phyloP scores from a whole-genome alignment of 2,888 invertebrate genomes.

The Cosmia trapezina region DNA sequence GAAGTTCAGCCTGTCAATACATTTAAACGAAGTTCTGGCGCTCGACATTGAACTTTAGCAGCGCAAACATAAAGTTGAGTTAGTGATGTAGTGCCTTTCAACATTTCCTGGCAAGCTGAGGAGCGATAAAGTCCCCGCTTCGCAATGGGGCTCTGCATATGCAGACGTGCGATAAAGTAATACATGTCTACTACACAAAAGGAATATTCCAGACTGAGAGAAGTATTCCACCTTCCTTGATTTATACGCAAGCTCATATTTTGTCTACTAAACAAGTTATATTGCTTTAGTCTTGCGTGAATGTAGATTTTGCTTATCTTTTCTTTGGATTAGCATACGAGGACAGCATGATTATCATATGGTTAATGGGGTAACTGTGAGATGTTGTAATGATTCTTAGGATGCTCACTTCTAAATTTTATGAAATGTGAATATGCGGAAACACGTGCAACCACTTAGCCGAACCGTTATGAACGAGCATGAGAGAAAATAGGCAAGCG shows the following conservation, averaged over 20 bases:
- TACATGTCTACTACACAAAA: conserved; percentile 72
- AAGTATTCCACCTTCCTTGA: conserved; percentile 67
- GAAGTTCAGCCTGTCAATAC: conserved; percentile 58
- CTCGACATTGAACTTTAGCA: conserved; percentile 63
- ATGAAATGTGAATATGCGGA: conserved; percentile 24
- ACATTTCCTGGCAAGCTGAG: conserved; percentile 73
- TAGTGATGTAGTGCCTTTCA: conserved; percentile 64
- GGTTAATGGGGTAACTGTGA: conserved; percentile 16
- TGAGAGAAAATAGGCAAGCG: conserved; percentile 26
- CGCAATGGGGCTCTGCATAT: conserved; percentile 72
- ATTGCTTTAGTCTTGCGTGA: conserved; percentile 44
- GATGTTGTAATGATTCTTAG: conserved; percentile 10
- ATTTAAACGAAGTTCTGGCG: conserved; percentile 50
- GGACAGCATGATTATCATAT: conserved; percentile 21
- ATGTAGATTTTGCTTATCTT: conserved; percentile 23
- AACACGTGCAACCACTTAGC: conserved; percentile 30
- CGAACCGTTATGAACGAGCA: conserved; percentile 23
- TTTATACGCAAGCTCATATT: conserved; percentile 67
- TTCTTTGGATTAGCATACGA: conserved; percentile 30
- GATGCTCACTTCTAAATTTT: conserved; percentile 7
- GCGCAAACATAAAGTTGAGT: conserved; percentile 63
- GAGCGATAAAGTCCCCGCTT: conserved; percentile 76
- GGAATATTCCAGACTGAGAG: conserved; percentile 73
- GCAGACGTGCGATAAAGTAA: conserved; percentile 78
- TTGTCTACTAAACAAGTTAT: conserved; percentile 60